These are phyloP conservation scores for Porphyrio hochstetteri DNA, from an alignment of 2,113 vertebrate genomes.

Conservation along the genomic window DNA sequence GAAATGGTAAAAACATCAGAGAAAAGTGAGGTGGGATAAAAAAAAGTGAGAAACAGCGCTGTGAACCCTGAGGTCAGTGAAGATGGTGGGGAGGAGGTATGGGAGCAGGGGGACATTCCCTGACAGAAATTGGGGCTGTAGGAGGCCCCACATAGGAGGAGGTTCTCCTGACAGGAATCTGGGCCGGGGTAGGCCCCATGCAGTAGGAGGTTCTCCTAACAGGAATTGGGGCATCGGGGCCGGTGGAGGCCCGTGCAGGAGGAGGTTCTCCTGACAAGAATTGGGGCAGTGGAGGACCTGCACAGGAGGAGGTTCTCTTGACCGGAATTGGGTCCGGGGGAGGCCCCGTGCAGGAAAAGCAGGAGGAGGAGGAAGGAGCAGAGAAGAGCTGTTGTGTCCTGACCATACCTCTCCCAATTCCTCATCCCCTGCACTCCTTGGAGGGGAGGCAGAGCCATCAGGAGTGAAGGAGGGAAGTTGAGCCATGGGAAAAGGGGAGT, in stretches of 20 bases:
- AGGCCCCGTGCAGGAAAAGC: rapidly evolving
- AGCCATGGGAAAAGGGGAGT: neutral
- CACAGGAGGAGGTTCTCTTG: neutral
- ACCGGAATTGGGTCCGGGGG: neutral
- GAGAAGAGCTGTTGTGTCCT: rapidly evolving
- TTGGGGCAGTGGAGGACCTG: too few relatives aligned
- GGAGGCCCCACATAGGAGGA: neutral
- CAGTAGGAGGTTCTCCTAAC: neutral
- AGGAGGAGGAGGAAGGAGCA: rapidly evolving
- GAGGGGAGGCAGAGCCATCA: neutral
- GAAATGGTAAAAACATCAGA: neutral
- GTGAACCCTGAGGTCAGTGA: neutral
- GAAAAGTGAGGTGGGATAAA: neutral
- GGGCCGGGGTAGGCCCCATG: neutral
- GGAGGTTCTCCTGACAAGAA: too few relatives aligned
- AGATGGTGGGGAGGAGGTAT: neutral
- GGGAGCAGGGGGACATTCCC: neutral
- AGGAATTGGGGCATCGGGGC: too few relatives aligned
- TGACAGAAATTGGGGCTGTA: too few relatives aligned
- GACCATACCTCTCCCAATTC: rapidly evolving
- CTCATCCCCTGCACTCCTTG: neutral
- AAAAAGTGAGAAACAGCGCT: neutral
- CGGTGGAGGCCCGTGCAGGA: neutral
- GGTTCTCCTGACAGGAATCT: neutral
- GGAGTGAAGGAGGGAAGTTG: neutral